Base-by-base conservation (phyloP, 2,113 vertebrate species). In the Passerina amoena region DNA sequence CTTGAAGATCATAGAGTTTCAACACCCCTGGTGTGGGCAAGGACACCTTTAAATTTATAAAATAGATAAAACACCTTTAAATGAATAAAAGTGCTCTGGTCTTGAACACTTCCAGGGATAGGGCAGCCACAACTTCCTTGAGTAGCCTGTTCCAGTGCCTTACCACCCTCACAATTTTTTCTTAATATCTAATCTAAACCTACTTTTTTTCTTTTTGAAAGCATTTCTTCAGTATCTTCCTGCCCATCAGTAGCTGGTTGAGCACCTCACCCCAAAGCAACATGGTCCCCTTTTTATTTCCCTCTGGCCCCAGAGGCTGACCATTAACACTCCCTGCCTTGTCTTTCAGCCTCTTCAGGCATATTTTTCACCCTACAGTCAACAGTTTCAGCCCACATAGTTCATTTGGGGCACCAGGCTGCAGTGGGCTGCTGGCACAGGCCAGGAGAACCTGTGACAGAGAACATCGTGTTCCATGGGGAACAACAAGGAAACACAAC, bases 1-100 rank as follows among this genome's bases (percentile, higher is more conserved):
- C n/a, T 60, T 68, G 24, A 68, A 47, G 30, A 40, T 38, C 10
- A 38, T 9, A 10, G 3, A 4, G 4, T 37, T 81, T 51, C 30
- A 60, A 38, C 0, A 0, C 7, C 6, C 6, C 10, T 40, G 11
- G 9, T n/a, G 50, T 45, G 23, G 28, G 22, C 37, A 60, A 66
- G 45, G 24, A n/a, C 8, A 44, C 42, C 42, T 44, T 44, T 44
- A 44, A 44, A 44, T 44, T 44, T 44, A 44, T 44, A 17, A 44
- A 18, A 44, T 42, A 42, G 18, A 42, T 42, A 42, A 42, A 42
- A 37, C 37, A 35, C 12, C 15, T 59, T 73, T 19, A 81, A 51
- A 33, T 38, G 59, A 37, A 66, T 6, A 44, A 44, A 44, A 50
- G 27, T 68, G 17, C 27, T 51, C 27, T 44, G 33, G 33, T 50